Evolutionary conservation across 2,113 vertebrate species (phyloP).

Genomic region (Kobus ellipsiprymnus): DNA sequence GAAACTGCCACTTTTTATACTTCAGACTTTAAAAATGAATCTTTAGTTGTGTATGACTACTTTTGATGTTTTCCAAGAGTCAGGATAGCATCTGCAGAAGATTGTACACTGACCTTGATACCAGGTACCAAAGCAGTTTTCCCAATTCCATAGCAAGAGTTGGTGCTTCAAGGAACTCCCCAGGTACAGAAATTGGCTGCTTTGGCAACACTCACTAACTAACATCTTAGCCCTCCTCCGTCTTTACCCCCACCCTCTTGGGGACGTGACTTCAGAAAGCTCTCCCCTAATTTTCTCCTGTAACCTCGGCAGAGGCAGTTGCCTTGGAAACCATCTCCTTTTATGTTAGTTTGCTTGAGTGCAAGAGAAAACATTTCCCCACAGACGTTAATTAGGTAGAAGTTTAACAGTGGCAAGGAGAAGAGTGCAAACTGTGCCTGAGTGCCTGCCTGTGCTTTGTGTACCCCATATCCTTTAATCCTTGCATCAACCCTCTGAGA

Average conservation of each 20-base stretch:
- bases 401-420: not conserved
- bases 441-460: not conserved
- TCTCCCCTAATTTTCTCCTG: not conserved
- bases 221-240: not conserved
- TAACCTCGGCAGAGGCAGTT: not conserved
- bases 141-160: not conserved
- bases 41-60: conserved; percentile 36
- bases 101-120: not conserved
- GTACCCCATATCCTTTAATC: not conserved
- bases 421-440: too few relatives aligned
- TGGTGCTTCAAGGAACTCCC: not conserved
- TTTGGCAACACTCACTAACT: not conserved
- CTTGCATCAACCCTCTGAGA: not conserved
- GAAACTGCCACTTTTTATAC: conserved; percentile 56
- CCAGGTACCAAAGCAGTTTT: not conserved
- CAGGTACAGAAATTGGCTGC: not conserved
- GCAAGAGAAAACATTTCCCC: not conserved
- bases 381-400: not conserved
- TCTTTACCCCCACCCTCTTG: not conserved
- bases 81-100: conserved; percentile 34
- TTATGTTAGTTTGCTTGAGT: not conserved
- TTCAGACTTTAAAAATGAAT: conserved; percentile 42
- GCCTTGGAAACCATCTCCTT: not conserved
- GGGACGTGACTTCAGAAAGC: conserved; percentile 7
- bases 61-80: conserved; percentile 26